These are phyloP conservation scores for Osmerus eperlanus DNA, from an alignment of 2,113 vertebrate species.

Conservation along the genomic window DNA sequence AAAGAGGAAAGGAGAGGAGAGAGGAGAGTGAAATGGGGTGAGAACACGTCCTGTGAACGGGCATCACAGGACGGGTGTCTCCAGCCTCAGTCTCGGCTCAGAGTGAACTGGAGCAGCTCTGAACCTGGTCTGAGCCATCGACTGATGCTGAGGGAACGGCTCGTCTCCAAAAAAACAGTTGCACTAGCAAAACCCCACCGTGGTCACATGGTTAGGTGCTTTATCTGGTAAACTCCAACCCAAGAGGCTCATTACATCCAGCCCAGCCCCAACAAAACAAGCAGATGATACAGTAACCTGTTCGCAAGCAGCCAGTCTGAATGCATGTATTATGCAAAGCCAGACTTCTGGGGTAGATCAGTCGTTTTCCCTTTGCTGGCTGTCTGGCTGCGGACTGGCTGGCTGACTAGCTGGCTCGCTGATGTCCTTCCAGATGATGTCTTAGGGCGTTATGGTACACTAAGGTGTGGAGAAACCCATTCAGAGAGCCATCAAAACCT, in stretches of 20 bases:
- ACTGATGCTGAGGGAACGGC: constrained; percentile 13
- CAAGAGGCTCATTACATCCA: too few species aligned
- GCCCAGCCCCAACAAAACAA: constrained; percentile 9
- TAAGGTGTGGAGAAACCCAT: not conserved
- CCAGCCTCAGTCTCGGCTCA: constrained; percentile 32
- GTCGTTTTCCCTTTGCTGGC: too few species aligned
- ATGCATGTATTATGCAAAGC: too few species aligned
- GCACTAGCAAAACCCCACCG: too few species aligned
- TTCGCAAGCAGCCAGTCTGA: too few species aligned
- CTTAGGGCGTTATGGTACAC: not conserved
- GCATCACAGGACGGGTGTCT: constrained; percentile 26
- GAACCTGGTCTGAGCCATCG: constrained; percentile 26
- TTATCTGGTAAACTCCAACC: not conserved
- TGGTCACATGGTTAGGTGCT: too few species aligned
- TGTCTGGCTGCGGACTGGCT: too few species aligned
- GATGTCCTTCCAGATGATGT: constrained; percentile 25
- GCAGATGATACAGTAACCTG: constrained; percentile 1
- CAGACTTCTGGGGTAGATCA: too few species aligned
- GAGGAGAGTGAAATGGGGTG: constrained; percentile 29
- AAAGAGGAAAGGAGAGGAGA: constrained; percentile 13
- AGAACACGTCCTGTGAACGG: constrained; percentile 44
- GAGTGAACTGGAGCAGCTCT: constrained; percentile 21
- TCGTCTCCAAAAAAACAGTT: too few species aligned
- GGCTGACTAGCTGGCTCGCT: too few species aligned
- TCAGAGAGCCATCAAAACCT: constrained; percentile 2